phyloP scores from a whole-genome alignment of 1,140 invertebrate genomes.

The Ips nitidus region DNA sequence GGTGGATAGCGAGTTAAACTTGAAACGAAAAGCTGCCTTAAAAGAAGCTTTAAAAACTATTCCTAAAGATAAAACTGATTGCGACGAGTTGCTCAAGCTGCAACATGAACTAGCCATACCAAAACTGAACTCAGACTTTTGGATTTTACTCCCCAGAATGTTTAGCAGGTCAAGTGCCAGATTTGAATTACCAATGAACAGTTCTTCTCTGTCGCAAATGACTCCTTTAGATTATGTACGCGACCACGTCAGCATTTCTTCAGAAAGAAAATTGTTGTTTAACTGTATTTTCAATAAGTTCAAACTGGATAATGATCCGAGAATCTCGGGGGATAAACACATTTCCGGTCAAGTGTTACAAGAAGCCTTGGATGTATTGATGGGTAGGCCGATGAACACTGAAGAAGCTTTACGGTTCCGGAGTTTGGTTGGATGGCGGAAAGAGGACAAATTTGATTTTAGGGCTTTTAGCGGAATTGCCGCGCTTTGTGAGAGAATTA shows the following conservation, averaged over 20 bases:
- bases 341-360: conserved; percentile 53
- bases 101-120: conserved; percentile 68
- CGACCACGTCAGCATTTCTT: conserved; percentile 61
- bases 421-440: conserved; percentile 56
- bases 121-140: conserved; percentile 54
- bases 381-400: conserved; percentile 59
- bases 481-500: conserved; percentile 64
- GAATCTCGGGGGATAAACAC: conserved; percentile 46
- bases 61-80: conserved; percentile 73
- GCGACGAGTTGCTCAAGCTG: conserved; percentile 89
- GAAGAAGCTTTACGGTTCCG: conserved; percentile 55
- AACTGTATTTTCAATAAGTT: conserved; percentile 57
- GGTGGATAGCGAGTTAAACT: conserved; percentile 68
- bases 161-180: conserved; percentile 65
- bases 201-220: conserved; percentile 56
- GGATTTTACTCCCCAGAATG: conserved; percentile 62
- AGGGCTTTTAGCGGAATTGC: conserved; percentile 69
- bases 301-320: conserved; percentile 50
- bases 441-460: conserved; percentile 59
- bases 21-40: conserved; percentile 59
- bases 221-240: conserved; percentile 64
- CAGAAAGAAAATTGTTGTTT: conserved; percentile 64
- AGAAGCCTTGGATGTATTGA: conserved; percentile 61
- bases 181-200: conserved; percentile 66
- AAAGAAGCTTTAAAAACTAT: conserved; percentile 63